These are phyloP conservation scores for Magallana ariakensis DNA, from an alignment of 1,140 invertebrate species.

Conservation along the genomic window DNA sequence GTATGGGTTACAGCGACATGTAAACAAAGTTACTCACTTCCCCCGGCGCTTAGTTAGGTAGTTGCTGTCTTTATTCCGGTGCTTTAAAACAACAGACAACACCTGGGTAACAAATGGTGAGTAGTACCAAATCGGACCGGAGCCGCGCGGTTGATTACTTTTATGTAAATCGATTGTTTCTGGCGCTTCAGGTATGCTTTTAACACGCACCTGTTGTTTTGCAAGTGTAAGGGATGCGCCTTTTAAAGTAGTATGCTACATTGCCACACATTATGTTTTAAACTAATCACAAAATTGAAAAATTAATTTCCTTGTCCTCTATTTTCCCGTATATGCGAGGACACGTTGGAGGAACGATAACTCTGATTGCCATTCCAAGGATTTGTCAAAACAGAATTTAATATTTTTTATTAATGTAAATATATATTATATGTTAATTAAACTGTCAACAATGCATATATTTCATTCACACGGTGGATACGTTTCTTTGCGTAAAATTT, in stretches of 20 bases:
- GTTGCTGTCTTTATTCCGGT: background rate
- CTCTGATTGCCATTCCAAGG: background rate
- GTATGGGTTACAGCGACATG: too few species aligned
- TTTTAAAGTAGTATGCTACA: background rate
- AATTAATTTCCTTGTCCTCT: background rate
- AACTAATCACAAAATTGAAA: background rate
- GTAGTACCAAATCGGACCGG: background rate
- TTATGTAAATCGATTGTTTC: constrained; percentile 3
- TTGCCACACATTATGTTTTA: background rate
- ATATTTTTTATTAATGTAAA: too few species aligned
- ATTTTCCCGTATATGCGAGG: background rate
- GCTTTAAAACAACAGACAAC: background rate
- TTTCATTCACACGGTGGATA: too few species aligned
- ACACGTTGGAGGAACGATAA: background rate
- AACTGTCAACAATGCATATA: too few species aligned
- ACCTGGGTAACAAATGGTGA: constrained; percentile 10
- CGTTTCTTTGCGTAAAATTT: too few species aligned
- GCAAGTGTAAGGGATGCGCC: background rate
- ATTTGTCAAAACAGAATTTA: background rate
- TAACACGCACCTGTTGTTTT: background rate
- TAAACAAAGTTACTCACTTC: background rate
- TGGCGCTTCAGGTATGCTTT: background rate
- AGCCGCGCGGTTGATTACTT: background rate
- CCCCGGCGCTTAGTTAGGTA: background rate
- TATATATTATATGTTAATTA: too few species aligned